These are phyloP conservation scores for Sarcophaga bullata DNA, from an alignment of 1,140 invertebrate species.

Conservation along the genomic window DNA sequence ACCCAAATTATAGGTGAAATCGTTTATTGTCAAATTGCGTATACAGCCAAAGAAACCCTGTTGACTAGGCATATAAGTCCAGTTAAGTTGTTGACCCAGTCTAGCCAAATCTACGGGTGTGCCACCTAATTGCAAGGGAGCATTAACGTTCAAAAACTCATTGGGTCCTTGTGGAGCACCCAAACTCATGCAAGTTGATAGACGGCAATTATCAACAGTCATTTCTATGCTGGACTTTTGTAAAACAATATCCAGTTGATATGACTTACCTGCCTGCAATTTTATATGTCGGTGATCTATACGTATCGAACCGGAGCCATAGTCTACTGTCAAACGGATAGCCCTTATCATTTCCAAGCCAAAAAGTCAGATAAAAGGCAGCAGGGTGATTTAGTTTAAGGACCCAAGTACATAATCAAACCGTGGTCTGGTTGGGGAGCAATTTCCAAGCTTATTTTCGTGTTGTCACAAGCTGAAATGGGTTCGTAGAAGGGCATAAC, in stretches of 20 bases:
- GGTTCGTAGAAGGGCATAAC: constrained; percentile 90
- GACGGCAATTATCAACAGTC: constrained; percentile 79
- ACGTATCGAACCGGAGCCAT: constrained; percentile 83
- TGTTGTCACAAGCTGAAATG: constrained; percentile 80
- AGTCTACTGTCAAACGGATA: constrained; percentile 89
- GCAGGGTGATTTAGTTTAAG: constrained; percentile 74
- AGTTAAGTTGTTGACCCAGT: constrained; percentile 71
- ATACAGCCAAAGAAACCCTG: constrained; percentile 86
- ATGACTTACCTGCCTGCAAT: constrained; percentile 80
- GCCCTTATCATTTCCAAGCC: constrained; percentile 88
- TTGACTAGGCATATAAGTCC: constrained; percentile 74
- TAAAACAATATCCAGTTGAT: constrained; percentile 84
- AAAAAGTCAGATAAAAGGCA: constrained; percentile 86
- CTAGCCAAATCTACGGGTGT: constrained; percentile 72
- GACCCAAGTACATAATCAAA: constrained; percentile 92
- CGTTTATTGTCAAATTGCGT: constrained; percentile 84
- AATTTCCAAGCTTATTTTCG: constrained; percentile 81
- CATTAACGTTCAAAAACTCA: constrained; percentile 87
- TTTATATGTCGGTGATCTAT: constrained; percentile 79
- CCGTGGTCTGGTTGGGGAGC: constrained; percentile 78
- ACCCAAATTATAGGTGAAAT: constrained; percentile 81
- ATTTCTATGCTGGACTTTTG: constrained; percentile 77
- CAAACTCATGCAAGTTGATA: constrained; percentile 77
- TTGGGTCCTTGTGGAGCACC: constrained; percentile 76
- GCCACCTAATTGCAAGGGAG: constrained; percentile 88